A percentile compares a stretch with the other conserved stretches of the same genome.
These are phyloP conservation scores for Mylabris phalerata DNA, from an alignment of 1,140 invertebrate species.

Conservation along the genomic window DNA sequence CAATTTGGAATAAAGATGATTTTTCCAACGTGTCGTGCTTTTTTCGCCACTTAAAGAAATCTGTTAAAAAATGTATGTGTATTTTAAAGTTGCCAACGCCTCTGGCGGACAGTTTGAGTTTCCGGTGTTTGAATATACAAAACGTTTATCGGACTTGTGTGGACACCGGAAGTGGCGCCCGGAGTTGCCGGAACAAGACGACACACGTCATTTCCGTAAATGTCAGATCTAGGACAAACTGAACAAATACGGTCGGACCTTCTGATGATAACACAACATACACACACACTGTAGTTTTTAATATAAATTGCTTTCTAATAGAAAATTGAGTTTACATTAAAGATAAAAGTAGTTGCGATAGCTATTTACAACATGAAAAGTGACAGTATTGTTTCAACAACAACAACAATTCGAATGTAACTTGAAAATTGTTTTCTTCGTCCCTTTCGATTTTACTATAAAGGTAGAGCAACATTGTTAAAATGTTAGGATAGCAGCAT, in stretches of 20 bases:
- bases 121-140: constrained; percentile 35
- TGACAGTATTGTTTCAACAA: too few relatives aligned
- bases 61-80: neutral
- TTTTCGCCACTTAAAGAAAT: neutral
- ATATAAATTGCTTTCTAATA: constrained; percentile 30
- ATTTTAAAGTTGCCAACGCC: constrained; percentile 17
- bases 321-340: constrained; percentile 6
- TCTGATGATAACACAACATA: constrained; percentile 16
- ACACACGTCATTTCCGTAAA: constrained; percentile 43
- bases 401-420: too few relatives aligned
- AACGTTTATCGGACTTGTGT: constrained; percentile 37
- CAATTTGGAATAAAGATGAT: too few relatives aligned
- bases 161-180: constrained; percentile 40
- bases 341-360: too few relatives aligned
- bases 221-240: constrained; percentile 34
- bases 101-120: constrained; percentile 40
- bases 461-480: neutral
- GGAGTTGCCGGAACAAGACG: constrained; percentile 41
- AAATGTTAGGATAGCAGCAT: too few relatives aligned
- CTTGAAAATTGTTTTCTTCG: too few relatives aligned
- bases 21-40: too few relatives aligned
- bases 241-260: constrained; percentile 12
- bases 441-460: too few relatives aligned
- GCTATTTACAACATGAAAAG: too few relatives aligned
- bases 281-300: neutral